These are phyloP conservation scores for Zelostemma sp. DNA, from an alignment of 1,140 invertebrate species.

Conservation along the genomic window DNA sequence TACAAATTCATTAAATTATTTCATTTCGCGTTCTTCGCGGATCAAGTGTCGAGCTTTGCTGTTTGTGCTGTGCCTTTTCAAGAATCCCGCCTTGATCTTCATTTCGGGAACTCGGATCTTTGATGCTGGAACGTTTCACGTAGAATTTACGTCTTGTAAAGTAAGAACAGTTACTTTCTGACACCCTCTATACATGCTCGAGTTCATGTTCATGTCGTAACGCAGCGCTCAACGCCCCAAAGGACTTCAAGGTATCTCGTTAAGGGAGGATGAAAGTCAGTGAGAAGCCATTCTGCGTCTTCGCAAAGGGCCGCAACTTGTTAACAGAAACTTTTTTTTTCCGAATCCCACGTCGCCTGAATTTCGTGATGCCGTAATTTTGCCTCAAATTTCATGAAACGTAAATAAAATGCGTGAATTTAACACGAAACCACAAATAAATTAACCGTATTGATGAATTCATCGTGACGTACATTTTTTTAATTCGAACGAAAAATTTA, in stretches of 20 bases:
- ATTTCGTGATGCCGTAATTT: too few species aligned
- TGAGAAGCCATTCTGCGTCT: constrained; percentile 23
- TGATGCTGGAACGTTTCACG: neutral
- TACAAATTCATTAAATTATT: too few species aligned
- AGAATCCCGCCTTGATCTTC: neutral
- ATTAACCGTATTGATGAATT: too few species aligned
- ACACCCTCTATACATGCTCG: constrained; percentile 18
- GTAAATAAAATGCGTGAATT: too few species aligned
- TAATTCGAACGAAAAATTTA: too few species aligned
- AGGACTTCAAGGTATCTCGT: constrained; percentile 42
- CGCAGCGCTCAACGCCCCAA: constrained; percentile 15
- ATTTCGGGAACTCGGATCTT: neutral
- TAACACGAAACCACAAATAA: too few species aligned
- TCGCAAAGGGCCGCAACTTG: constrained; percentile 31
- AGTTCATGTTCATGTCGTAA: constrained; percentile 22
- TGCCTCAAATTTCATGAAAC: too few species aligned
- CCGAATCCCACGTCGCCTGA: neutral
- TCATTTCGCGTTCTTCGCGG: too few species aligned
- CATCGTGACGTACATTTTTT: too few species aligned
- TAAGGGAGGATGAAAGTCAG: constrained; percentile 43
- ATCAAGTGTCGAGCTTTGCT: too few species aligned
- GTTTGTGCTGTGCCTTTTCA: neutral
- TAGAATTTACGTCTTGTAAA: neutral
- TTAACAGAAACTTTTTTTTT: constrained; percentile 4
- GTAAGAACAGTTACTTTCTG: constrained; percentile 18